Evolutionary conservation across 1,140 invertebrate species (phyloP), one percentile per base, ranked within the genome.

Genomic region (Idris sp.): DNA sequence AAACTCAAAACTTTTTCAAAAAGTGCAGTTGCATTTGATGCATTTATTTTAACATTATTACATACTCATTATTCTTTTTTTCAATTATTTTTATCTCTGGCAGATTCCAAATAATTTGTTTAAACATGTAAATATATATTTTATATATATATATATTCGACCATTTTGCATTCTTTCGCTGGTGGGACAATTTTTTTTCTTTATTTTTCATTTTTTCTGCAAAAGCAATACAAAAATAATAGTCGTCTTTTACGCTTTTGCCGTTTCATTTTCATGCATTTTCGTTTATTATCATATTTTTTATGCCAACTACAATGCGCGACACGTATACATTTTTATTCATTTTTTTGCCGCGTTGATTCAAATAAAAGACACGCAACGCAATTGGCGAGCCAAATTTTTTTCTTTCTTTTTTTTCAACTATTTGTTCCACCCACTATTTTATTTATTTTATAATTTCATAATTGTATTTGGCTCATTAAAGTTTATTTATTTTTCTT

Each of bases 221-320:
- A 67, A 71, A 71, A 76, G 74, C 65, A 67, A 71, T 76, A 76
- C 36, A 76, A 76, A 76, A 76, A 76, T 76, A 76, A 76, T 71
- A 71, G 73, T 71, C 59, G 53, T 48, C 53, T 53, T 64, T 76
- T 38, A 33, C 36, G 62, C 48, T 64, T 64, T 76, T 54, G 58
- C 41, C 30, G 11, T 41, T 40, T 16, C 19, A 38, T 48, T 8
- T 18, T 44, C 68, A 56, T 67, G 48, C 71, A 61, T 41, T 48
- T 51, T 59, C 19, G 18, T 18, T 22, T 9, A 0, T 38, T 49
- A 44, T 53, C 25, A 9, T 68, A 59, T 26, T 33, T 36, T 40
- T 48, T 31, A n/a, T 8, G 46, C 43, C 35, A 49, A 64, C 11
- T 36, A 19, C 22, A 16, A 15, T 11, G 33, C 26, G 36, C 36